phyloP scores from a whole-genome alignment of 2,113 vertebrate species.

The Stigmatopora argus region DNA sequence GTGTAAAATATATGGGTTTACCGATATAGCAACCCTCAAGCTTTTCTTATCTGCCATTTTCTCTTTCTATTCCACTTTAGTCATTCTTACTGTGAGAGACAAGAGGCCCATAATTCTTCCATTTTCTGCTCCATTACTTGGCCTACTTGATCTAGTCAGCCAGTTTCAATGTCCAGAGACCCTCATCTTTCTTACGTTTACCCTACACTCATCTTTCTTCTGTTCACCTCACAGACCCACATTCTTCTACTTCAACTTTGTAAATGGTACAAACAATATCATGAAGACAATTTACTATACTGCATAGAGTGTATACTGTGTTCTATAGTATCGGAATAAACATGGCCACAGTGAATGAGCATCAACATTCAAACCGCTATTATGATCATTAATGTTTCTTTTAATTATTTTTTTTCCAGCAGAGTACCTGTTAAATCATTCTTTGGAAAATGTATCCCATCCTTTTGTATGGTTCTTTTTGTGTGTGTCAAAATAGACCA shows the following conservation, averaged over 20 bases:
- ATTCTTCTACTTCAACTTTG: neutral
- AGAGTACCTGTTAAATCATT: neutral
- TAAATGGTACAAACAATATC: neutral
- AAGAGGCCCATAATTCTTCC: slow-evolving; percentile 52
- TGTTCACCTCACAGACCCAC: slow-evolving; percentile 12
- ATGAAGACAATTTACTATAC: neutral
- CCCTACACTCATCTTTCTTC: slow-evolving; percentile 13
- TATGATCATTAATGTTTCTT: neutral
- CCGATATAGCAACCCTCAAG: slow-evolving; percentile 39
- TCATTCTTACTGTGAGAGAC: slow-evolving; percentile 43
- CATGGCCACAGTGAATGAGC: neutral
- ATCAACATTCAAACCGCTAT: neutral
- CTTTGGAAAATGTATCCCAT: slow-evolving; percentile 21
- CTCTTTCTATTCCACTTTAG: slow-evolving; percentile 29
- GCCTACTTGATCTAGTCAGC: slow-evolving; percentile 34
- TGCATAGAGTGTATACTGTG: no score
- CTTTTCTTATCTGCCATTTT: slow-evolving; percentile 20
- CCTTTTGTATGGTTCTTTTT: neutral
- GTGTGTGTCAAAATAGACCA: slow-evolving; percentile 25
- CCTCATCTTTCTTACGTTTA: slow-evolving; percentile 4
- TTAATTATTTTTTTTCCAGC: neutral
- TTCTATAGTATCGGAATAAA: neutral
- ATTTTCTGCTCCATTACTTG: slow-evolving; percentile 64
- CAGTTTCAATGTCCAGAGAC: slow-evolving; percentile 26
- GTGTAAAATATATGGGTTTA: slow-evolving; percentile 29